phyloP scores from a whole-genome alignment of 2,888 invertebrate species.

The Melanostoma scalare region DNA sequence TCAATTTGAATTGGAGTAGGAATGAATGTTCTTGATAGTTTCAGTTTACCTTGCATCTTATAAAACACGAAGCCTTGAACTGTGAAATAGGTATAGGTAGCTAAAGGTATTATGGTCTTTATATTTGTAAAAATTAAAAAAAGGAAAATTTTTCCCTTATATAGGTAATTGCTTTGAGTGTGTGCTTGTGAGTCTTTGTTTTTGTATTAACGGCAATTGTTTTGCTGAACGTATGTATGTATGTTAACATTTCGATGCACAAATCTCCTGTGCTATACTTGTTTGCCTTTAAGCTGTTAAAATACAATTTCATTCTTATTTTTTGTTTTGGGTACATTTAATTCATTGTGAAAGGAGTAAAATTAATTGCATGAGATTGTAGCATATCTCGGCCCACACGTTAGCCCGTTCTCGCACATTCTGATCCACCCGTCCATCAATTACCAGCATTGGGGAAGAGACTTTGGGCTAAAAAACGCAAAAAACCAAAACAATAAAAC shows the following conservation, averaged over 20 bases:
- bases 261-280: conserved; percentile 14
- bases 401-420: conserved; percentile 27
- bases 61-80: too few species aligned
- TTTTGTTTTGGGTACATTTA: conserved; percentile 44
- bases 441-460: conserved; percentile 43
- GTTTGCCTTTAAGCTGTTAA: conserved; percentile 14
- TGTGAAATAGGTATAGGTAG: too few species aligned
- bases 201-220: conserved; percentile 51
- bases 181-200: conserved; percentile 38
- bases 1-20: too few species aligned
- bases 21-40: too few species aligned
- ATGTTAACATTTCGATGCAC: neutral
- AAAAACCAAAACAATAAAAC: conserved; percentile 67
- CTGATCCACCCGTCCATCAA: conserved; percentile 61
- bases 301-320: conserved; percentile 26
- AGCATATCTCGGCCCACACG: conserved; percentile 35
- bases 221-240: conserved; percentile 15
- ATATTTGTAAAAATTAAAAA: too few species aligned
- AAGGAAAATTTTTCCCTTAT: too few species aligned
- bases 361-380: conserved; percentile 69
- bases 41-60: too few species aligned
- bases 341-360: conserved; percentile 65
- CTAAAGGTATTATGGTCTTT: too few species aligned
- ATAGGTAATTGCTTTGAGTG: neutral
- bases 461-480: conserved; percentile 63